Conservation (phyloP, 2,113 vertebrate genomes). For the Pardalotus punctatus region DNA sequence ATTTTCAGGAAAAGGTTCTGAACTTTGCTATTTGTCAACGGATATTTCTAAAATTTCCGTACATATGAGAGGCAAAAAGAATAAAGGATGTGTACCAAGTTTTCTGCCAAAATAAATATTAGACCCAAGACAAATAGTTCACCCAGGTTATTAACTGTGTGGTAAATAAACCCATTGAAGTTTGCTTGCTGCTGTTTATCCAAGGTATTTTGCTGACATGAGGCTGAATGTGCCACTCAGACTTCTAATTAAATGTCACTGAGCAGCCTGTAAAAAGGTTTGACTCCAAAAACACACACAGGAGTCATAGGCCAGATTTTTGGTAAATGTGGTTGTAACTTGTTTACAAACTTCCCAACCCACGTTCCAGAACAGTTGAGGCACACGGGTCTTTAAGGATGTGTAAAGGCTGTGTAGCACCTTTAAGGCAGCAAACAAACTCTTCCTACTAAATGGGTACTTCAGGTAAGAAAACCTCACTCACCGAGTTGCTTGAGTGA, state of each 20-base stretch:
- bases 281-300: not conserved
- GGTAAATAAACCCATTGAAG: constrained; percentile 30
- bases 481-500: not conserved
- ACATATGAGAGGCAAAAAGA: not conserved
- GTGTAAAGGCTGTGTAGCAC: not conserved
- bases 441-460: fast-evolving
- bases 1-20: constrained; percentile 45
- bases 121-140: not conserved
- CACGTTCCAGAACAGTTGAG: not conserved
- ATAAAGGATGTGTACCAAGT: not conserved
- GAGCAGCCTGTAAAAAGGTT: not conserved
- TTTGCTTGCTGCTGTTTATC: constrained; percentile 49
- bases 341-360: not conserved
- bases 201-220: not conserved
- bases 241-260: constrained; percentile 26
- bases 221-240: not conserved
- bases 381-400: not conserved
- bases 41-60: constrained; percentile 53
- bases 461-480: not conserved
- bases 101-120: constrained; percentile 13
- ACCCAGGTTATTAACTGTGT: constrained; percentile 17
- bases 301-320: not conserved
- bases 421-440: not conserved
- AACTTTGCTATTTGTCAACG: constrained; percentile 61
- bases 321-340: not conserved